Evolutionary conservation across 2,797 vertebrate species (phyloP).

Genomic region (Melopsittacus undulatus): DNA sequence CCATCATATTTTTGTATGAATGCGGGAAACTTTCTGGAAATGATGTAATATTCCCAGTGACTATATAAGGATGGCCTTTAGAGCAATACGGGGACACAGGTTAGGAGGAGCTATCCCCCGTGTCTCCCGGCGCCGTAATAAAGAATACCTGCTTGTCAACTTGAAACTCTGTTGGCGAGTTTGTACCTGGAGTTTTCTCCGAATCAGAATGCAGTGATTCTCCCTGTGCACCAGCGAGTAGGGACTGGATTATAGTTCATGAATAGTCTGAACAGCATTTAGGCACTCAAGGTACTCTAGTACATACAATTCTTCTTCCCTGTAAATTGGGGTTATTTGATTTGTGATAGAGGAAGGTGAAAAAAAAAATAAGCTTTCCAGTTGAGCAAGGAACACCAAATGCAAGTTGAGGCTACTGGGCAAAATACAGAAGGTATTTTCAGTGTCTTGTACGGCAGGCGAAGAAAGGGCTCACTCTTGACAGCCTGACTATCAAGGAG

Average conservation of each 20-base stretch:
- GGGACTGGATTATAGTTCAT: neutral
- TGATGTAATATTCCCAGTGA: too few relatives aligned
- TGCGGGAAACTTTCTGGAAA: too few relatives aligned
- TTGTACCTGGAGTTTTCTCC: too few relatives aligned
- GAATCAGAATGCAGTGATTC: neutral
- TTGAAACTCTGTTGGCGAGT: too few relatives aligned
- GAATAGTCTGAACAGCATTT: neutral
- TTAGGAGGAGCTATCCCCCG: too few relatives aligned
- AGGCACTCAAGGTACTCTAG: neutral
- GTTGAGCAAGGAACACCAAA: neutral
- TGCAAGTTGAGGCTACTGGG: neutral
- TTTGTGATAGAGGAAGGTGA: neutral
- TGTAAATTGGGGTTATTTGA: neutral
- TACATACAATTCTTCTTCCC: neutral
- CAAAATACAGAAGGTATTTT: neutral
- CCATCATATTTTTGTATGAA: too few relatives aligned
- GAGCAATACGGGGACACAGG: too few relatives aligned
- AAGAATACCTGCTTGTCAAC: too few relatives aligned
- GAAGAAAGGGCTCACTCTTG: neutral
- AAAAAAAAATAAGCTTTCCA: neutral
- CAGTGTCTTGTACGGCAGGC: neutral
- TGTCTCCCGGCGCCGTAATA: too few relatives aligned
- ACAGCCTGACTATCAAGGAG: neutral
- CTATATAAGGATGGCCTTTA: too few relatives aligned
- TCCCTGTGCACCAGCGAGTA: neutral